Percentiles rank a stretch among this genome's conserved stretches.
phyloP scores from a whole-genome alignment of 2,888 invertebrate genomes.

The Diplolepis rosae region DNA sequence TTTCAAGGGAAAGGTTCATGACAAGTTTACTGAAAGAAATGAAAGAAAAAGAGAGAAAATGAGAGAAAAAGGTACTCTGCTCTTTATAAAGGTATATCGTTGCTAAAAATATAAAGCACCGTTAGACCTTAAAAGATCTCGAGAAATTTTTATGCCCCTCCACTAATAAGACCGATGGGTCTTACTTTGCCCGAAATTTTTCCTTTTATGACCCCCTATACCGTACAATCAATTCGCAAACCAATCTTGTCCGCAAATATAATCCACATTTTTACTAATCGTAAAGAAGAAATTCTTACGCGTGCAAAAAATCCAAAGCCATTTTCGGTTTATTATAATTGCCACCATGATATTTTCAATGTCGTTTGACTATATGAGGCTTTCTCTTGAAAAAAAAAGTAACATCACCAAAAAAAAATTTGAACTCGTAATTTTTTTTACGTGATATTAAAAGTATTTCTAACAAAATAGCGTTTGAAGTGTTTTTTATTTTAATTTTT shows the following conservation, averaged over 20 bases:
- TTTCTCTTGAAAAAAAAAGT: too few relatives aligned
- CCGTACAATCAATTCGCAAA: not conserved
- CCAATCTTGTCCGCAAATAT: not conserved
- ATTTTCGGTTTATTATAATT: not conserved
- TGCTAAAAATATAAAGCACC: slow-evolving; percentile 29
- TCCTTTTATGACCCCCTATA: not conserved
- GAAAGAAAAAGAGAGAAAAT: not conserved
- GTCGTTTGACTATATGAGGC: not conserved
- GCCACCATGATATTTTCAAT: not conserved
- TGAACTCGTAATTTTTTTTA: too few relatives aligned
- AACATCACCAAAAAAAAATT: too few relatives aligned
- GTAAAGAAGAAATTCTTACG: slow-evolving; percentile 1
- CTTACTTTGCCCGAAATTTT: not conserved
- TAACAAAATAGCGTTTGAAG: too few relatives aligned
- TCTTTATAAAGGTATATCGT: slow-evolving; percentile 5
- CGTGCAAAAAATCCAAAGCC: not conserved
- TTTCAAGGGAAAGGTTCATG: slow-evolving; percentile 38
- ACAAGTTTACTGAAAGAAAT: not conserved
- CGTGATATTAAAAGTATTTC: too few relatives aligned
- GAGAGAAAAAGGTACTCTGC: not conserved
- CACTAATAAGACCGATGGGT: not conserved
- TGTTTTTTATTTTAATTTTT: too few relatives aligned
- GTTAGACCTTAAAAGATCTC: slow-evolving; percentile 19
- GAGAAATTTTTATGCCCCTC: slow-evolving; percentile 32
- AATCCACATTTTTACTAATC: slow-evolving; percentile 11